Conservation (phyloP, 35 echinoderm and acorn worm genomes). For the Eucidaris tribuloides region DNA sequence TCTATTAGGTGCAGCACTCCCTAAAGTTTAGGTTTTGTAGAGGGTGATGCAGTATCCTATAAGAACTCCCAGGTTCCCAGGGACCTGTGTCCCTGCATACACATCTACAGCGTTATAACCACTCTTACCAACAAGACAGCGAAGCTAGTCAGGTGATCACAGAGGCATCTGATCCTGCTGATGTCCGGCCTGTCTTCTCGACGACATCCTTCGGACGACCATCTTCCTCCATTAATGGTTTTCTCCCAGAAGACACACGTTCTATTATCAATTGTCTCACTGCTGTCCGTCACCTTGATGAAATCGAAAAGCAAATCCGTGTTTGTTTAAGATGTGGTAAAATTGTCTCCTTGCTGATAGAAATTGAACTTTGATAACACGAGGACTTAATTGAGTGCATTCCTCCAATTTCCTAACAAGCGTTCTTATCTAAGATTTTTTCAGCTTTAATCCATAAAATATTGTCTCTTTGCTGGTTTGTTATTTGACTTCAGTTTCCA, state of each 20-base stretch:
- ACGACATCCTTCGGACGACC: slow-evolving; percentile 43
- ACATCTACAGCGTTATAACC: too few species aligned
- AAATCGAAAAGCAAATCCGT: neutral
- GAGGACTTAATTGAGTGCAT: neutral
- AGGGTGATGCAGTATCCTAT: too few species aligned
- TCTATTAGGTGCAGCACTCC: too few species aligned
- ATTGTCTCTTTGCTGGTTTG: neutral
- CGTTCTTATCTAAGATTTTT: neutral
- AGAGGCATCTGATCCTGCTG: neutral
- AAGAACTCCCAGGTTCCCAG: too few species aligned
- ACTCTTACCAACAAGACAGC: slow-evolving; percentile 42
- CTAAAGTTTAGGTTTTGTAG: too few species aligned
- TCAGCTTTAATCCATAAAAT: neutral
- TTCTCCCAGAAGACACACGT: slow-evolving; percentile 53
- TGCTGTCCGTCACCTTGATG: neutral
- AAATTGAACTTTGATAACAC: neutral
- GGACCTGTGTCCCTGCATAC: too few species aligned
- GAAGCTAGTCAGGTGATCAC: slow-evolving; percentile 55
- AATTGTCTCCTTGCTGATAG: too few species aligned
- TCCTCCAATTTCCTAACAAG: neutral
- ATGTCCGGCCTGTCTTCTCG: neutral
- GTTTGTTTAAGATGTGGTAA: too few species aligned
- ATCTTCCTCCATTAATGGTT: neutral
- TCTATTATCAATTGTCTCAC: neutral
- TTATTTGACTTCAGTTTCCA: too few species aligned